phyloP scores from a whole-genome alignment of 92 coral and sea anemone genomes.

The Parazoanthus darwini region DNA sequence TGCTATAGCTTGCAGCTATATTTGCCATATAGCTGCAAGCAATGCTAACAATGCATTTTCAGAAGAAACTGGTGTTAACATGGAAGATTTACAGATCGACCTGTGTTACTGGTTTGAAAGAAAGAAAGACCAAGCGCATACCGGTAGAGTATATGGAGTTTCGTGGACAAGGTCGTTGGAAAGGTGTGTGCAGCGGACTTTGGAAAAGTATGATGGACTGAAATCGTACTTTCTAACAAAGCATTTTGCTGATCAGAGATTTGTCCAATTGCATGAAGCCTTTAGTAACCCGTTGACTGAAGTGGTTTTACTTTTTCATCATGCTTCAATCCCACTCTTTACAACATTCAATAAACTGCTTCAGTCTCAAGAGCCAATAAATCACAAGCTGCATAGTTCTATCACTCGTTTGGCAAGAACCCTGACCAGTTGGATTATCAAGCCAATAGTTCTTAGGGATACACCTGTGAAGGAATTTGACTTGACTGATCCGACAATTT shows the following conservation, averaged over 20 bases:
- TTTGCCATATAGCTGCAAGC: constrained; percentile 43
- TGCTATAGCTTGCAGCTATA: constrained; percentile 43
- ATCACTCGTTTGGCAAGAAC: constrained; percentile 41
- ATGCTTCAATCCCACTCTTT: constrained; percentile 46
- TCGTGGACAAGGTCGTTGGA: constrained; percentile 53
- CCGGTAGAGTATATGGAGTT: constrained; percentile 47
- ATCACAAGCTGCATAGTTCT: constrained; percentile 50
- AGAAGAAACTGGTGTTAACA: constrained; percentile 22
- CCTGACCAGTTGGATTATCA: constrained; percentile 47
- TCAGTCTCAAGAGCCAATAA: constrained; percentile 45
- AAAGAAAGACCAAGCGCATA: constrained; percentile 34
- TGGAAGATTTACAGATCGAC: constrained; percentile 46
- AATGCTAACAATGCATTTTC: constrained; percentile 50
- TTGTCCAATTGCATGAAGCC: constrained; percentile 17
- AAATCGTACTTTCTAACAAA: constrained; percentile 48
- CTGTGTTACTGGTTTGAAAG: constrained; percentile 50
- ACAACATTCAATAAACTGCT: constrained; percentile 41
- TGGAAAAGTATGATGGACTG: constrained; percentile 45
- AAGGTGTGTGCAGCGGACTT: constrained; percentile 36
- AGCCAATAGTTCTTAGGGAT: constrained; percentile 40
- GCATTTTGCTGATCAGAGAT: constrained; percentile 39
- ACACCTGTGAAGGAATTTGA: constrained; percentile 35
- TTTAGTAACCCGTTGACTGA: constrained; percentile 35
- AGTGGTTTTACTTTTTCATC: constrained; percentile 26
- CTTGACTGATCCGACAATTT: constrained; percentile 42